Evolutionary conservation across 2,888 invertebrate genomes (phyloP).

Genomic region (Eristalis intricaria): DNA sequence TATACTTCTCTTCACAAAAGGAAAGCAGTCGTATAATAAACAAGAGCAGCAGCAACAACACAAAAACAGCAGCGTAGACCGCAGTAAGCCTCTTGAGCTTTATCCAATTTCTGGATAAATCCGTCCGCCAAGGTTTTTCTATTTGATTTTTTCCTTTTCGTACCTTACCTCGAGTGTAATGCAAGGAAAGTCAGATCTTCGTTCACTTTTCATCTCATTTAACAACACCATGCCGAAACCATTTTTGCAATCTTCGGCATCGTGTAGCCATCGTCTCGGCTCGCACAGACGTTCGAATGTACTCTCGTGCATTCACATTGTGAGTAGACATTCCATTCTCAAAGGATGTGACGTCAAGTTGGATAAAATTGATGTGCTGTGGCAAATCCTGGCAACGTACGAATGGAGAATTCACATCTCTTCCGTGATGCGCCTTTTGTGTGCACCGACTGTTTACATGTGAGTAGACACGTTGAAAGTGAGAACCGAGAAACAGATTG

Average conservation of each 20-base stretch:
- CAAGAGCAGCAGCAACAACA: conserved; percentile 9
- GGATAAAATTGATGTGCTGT: conserved; percentile 63
- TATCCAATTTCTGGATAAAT: conserved; percentile 70
- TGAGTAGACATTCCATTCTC: conserved; percentile 57
- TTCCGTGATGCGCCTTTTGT: conserved; percentile 20
- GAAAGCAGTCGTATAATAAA: conserved; percentile 30
- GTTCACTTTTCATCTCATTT: conserved; percentile 63
- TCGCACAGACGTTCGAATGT: conserved; percentile 7
- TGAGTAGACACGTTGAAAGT: conserved; percentile 19
- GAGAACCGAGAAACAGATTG: background rate
- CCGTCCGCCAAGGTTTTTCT: conserved; percentile 51
- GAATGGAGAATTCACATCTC: conserved; percentile 25
- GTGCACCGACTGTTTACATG: background rate
- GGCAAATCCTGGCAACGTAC: conserved; percentile 57
- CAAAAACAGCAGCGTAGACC: conserved; percentile 13
- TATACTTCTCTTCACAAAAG: background rate
- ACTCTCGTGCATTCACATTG: background rate
- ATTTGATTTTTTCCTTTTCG: background rate
- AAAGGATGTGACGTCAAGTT: conserved; percentile 65
- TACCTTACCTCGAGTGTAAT: conserved; percentile 18
- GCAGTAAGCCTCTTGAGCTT: conserved; percentile 68
- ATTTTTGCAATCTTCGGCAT: conserved; percentile 20
- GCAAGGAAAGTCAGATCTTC: conserved; percentile 25
- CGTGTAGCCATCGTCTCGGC: background rate
- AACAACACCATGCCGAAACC: conserved; percentile 49